phyloP scores from a whole-genome alignment of 2,797 vertebrate genomes.

The Chaetophractus vellerosus region DNA sequence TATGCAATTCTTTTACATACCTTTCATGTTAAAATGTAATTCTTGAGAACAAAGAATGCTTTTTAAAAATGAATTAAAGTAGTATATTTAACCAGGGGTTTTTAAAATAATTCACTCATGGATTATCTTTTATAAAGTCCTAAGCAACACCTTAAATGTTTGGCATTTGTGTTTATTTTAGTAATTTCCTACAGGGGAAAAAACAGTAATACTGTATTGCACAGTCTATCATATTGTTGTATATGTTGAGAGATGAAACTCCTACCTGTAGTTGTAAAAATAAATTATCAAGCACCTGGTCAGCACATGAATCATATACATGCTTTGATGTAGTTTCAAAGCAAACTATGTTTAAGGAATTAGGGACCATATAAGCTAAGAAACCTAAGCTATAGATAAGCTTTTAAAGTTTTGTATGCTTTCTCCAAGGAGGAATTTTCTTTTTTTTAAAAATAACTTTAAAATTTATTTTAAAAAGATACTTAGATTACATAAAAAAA shows the following conservation, averaged over 20 bases:
- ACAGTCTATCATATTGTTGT: background rate
- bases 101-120: constrained; percentile 44
- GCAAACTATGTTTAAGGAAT: constrained; percentile 31
- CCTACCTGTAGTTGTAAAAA: background rate
- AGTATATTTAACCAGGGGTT: constrained; percentile 26
- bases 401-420: constrained; percentile 21
- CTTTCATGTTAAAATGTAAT: constrained; percentile 35
- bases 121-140: constrained; percentile 5
- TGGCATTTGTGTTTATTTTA: constrained; percentile 30
- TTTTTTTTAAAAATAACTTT: background rate
- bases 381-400: background rate
- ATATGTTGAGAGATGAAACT: background rate
- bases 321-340: constrained; percentile 37
- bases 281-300: background rate
- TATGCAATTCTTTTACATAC: constrained; percentile 27
- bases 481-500: no score
- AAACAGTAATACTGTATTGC: background rate
- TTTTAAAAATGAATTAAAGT: constrained; percentile 12
- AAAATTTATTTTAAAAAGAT: no score
- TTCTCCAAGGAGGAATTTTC: background rate
- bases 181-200: background rate
- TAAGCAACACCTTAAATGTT: constrained; percentile 49
- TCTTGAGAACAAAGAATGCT: background rate
- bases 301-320: background rate
- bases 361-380: background rate